phyloP scores from a whole-genome alignment of 2,888 invertebrate genomes.

The Incurvaria masculella region DNA sequence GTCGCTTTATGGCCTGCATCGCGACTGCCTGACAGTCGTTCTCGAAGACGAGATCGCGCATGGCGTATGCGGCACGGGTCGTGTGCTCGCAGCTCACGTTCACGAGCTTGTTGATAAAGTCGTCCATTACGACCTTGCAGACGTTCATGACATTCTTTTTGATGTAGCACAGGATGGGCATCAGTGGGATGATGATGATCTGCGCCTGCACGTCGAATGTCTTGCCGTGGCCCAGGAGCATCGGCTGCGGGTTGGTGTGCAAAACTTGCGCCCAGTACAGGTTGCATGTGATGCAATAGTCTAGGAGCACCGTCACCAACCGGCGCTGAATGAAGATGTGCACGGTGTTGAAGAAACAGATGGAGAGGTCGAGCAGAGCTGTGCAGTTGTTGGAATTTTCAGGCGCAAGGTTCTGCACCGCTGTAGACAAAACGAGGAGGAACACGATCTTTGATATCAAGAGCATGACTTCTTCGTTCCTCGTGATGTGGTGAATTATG shows the following conservation, averaged over 20 bases:
- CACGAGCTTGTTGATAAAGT: conserved; percentile 1
- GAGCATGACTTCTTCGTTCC: conserved; percentile 4
- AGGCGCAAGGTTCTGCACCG: background rate
- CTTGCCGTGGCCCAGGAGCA: conserved; percentile 23
- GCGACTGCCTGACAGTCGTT: conserved; percentile 1
- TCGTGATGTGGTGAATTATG: background rate
- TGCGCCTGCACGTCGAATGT: conserved; percentile 22
- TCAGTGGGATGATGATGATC: conserved; percentile 14
- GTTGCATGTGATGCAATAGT: conserved; percentile 20
- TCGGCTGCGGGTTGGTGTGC: conserved; percentile 14
- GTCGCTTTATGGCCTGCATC: conserved; percentile 19
- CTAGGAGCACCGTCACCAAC: conserved; percentile 12
- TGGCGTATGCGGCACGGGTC: conserved; percentile 3
- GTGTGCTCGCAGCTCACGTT: conserved; percentile 5
- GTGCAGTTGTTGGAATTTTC: conserved; percentile 3
- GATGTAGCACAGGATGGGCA: conserved; percentile 4
- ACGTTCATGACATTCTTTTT: background rate
- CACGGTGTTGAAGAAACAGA: conserved; percentile 5
- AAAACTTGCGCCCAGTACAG: conserved; percentile 22
- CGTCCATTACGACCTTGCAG: background rate
- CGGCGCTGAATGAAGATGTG: conserved; percentile 4
- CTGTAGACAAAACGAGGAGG: background rate
- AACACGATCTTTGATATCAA: conserved; percentile 2
- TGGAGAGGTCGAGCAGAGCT: background rate
- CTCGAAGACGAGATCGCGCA: conserved; percentile 5